Percentiles rank a stretch among this genome's conserved stretches.
These are phyloP conservation scores for Silurus asotus DNA, from an alignment of 2,113 vertebrate species.

Conservation along the genomic window DNA sequence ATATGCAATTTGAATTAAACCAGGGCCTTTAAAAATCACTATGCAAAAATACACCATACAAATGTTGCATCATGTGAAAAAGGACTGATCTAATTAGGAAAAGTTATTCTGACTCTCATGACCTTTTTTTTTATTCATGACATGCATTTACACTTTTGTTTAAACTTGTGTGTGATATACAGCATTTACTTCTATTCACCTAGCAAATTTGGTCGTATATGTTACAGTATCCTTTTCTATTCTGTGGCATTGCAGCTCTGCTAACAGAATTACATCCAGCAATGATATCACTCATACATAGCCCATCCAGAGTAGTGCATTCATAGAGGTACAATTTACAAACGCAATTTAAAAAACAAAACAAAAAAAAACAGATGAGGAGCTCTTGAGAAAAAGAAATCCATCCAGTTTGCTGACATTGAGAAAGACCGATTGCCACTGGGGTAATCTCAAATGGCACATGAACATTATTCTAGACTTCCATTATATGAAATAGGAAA, in stretches of 20 bases:
- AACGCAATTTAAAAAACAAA: constrained; percentile 7
- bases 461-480: constrained; percentile 22
- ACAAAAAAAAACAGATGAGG: constrained; percentile 31
- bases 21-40: background rate
- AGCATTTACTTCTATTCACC: background rate
- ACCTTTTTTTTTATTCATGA: background rate
- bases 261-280: constrained; percentile 24
- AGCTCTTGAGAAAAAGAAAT: constrained; percentile 24
- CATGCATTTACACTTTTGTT: background rate
- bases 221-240: background rate
- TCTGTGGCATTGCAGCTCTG: constrained; percentile 11
- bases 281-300: constrained; percentile 11
- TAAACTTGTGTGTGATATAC: background rate
- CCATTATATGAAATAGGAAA: background rate
- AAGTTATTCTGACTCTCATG: background rate
- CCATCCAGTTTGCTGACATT: constrained; percentile 20
- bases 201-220: background rate
- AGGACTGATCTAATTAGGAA: background rate
- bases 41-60: background rate
- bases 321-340: constrained; percentile 50
- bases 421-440: constrained; percentile 22
- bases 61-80: background rate
- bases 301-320: constrained; percentile 46
- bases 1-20: background rate
- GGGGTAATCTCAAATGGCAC: constrained; percentile 28